These are phyloP conservation scores for Ramphastos sulfuratus DNA, from an alignment of 2,113 vertebrate species.

Conservation along the genomic window DNA sequence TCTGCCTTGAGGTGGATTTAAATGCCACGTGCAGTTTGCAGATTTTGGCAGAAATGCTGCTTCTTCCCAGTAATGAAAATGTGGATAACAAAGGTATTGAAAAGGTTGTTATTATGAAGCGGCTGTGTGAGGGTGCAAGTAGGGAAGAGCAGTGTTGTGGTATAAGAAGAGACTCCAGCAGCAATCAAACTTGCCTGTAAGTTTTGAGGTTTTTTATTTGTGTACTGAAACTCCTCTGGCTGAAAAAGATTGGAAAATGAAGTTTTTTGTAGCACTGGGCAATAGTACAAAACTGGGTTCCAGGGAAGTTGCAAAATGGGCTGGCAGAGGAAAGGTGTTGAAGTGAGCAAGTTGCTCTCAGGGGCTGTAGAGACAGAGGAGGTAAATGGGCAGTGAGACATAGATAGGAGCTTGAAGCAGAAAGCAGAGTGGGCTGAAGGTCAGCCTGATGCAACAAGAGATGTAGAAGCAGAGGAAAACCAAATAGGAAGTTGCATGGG, in stretches of 20 bases:
- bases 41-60: not conserved
- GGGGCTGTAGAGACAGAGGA: not conserved
- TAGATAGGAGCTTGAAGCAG: not conserved
- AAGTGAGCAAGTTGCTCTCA: not conserved
- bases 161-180: not conserved
- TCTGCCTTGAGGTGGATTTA: not conserved
- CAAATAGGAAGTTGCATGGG: not conserved
- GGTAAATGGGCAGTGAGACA: not conserved
- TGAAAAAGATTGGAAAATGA: not conserved
- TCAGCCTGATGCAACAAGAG: not conserved
- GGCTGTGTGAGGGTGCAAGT: not conserved
- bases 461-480: not conserved
- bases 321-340: not conserved
- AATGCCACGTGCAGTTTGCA: not conserved
- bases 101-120: not conserved
- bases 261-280: not conserved
- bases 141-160: not conserved
- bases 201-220: not conserved
- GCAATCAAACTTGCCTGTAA: not conserved
- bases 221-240: not conserved
- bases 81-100: fast-evolving
- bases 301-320: not conserved
- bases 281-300: fast-evolving
- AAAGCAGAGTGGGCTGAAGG: not conserved
- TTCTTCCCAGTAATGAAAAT: not conserved